Evolutionary conservation across 2,888 invertebrate species (phyloP), one percentile per base, ranked within the genome.

Genomic region (Anaspis maculata): DNA sequence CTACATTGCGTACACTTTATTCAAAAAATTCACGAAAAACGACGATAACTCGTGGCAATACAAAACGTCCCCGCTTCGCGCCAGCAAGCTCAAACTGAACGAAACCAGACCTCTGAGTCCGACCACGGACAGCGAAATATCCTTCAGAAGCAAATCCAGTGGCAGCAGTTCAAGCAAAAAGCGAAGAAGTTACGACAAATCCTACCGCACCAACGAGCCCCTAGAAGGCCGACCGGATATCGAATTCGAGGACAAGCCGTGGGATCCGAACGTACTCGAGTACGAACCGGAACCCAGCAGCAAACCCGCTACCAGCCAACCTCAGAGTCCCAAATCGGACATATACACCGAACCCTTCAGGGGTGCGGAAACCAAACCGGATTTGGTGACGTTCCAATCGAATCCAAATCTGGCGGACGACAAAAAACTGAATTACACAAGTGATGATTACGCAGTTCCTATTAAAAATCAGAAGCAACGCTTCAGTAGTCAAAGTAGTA

Each of bases 191-290:
- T 90, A 88, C 61, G 89, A 90, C 57, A 80, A 76, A 63, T 78
- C 79, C 30, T 91, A 91, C 62, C 74, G 80, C 46, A 91, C 90
- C 6, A 72, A 87, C 57, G 90, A 91, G 67, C 90, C 90, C 30
- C 65, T 90, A 45, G 64, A 67, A 38, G 71, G 71, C 32, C 75
- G 78, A 54, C 86, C 89, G 23, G 72, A 79, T 41, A 73, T 79
- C 49, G 83, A 84, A 39, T 88, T 88, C 66, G 84, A 84, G 47
- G 81, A 83, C 45, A 86, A 86, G 64, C 75, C 77, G 39, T 83
- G 83, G 79, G 85, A 85, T 60, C 64, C 85, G 32, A 79, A 78
- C 30, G 37, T 37, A 9, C 33, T 38, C 13, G 37, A 41, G 9
- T 51, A 40, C 21, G 45, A 50, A 25, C 39, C 44, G 1, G n/a